Percentiles rank a stretch among this genome's conserved stretches.
phyloP scores from a whole-genome alignment of 2,113 vertebrate species.

The Cynoglossus semilaevis region DNA sequence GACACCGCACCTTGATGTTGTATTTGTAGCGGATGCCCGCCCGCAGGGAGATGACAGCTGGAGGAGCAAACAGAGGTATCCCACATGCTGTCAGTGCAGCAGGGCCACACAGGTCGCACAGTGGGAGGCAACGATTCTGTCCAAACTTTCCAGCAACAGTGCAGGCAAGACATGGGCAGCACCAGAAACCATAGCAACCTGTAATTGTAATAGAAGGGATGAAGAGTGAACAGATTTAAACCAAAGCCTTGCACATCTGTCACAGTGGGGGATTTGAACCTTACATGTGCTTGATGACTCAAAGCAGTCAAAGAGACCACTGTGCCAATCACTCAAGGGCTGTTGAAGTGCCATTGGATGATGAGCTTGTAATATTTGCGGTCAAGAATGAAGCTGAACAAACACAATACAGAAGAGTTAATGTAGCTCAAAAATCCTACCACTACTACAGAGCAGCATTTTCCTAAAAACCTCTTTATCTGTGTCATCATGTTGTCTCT shows the following conservation, averaged over 20 bases:
- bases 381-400: conserved; percentile 4
- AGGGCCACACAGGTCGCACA: conserved; percentile 51
- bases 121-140: conserved; percentile 47
- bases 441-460: too few species aligned
- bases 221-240: not conserved
- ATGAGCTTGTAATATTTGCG: not conserved
- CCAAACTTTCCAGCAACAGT: conserved; percentile 30
- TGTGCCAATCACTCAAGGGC: conserved; percentile 7
- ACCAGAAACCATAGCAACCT: conserved; percentile 68
- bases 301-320: conserved; percentile 36
- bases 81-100: not conserved
- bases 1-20: conserved; percentile 43
- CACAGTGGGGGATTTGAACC: not conserved
- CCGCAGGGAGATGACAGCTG: conserved; percentile 29
- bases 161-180: conserved; percentile 61
- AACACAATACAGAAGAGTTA: too few species aligned
- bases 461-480: too few species aligned
- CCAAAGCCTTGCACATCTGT: not conserved
- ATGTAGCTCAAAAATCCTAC: too few species aligned
- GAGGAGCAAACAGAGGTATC: conserved; percentile 29
- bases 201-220: not conserved
- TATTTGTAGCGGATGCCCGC: conserved; percentile 41
- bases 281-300: conserved; percentile 27
- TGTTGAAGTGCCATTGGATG: not conserved
- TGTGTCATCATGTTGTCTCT: too few species aligned